Conservation (phyloP, 2,113 vertebrate genomes). For the Oryzias curvinotus region DNA sequence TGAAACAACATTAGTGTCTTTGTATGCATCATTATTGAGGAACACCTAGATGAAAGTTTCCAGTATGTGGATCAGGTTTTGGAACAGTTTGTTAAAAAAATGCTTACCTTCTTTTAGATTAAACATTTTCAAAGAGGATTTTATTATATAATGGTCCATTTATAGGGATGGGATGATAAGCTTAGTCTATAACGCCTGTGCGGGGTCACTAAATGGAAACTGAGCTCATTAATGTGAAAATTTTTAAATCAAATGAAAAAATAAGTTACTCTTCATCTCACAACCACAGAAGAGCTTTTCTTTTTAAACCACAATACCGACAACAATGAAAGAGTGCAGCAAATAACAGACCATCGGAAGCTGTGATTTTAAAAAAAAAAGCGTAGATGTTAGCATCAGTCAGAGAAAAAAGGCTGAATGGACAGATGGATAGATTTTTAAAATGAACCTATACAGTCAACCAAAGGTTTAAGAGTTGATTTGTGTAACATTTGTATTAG, state of each 20-base stretch:
- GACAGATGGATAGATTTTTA: too few species aligned
- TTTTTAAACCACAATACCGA: background rate
- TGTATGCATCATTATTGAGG: background rate
- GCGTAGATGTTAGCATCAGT: too few species aligned
- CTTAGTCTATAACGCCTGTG: background rate
- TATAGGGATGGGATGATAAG: background rate
- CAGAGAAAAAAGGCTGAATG: too few species aligned
- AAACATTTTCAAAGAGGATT: background rate
- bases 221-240: conserved; percentile 4
- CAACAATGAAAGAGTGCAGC: background rate
- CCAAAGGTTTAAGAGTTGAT: too few species aligned
- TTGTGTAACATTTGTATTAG: too few species aligned
- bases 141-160: conserved; percentile 12
- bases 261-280: background rate
- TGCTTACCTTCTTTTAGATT: background rate
- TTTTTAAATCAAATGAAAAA: background rate
- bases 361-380: background rate
- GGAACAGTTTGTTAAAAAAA: background rate
- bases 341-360: background rate
- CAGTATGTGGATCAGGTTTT: conserved; percentile 1
- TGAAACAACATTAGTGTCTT: conserved; percentile 4
- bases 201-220: conserved; percentile 11
- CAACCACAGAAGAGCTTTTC: background rate
- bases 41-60: background rate
- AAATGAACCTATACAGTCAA: too few species aligned